These are phyloP conservation scores for Ectobius pallidus DNA, from an alignment of 2,888 invertebrate genomes.

Conservation along the genomic window DNA sequence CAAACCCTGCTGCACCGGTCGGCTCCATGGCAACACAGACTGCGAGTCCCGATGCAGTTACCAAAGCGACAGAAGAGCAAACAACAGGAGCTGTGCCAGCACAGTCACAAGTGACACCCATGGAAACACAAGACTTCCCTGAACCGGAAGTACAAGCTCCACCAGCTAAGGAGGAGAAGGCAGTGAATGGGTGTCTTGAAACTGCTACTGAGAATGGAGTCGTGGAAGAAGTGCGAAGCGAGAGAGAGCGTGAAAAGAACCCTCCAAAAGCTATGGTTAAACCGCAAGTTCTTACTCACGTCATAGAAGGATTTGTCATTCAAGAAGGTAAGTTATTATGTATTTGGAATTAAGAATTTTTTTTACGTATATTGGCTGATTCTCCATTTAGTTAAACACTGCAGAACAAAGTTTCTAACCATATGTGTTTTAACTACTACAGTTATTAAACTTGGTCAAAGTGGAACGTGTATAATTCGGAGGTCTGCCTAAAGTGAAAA, in stretches of 20 bases:
- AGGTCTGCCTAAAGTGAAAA: too few species aligned
- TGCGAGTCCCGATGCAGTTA: constrained; percentile 29
- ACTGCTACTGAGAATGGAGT: constrained; percentile 43
- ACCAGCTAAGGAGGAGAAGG: constrained; percentile 31
- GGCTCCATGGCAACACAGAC: constrained; percentile 33
- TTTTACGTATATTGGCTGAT: background rate
- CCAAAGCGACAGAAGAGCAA: constrained; percentile 1
- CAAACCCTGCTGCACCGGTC: background rate
- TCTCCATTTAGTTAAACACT: background rate
- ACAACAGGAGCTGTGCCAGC: background rate
- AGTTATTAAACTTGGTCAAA: too few species aligned
- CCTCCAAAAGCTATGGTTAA: constrained; percentile 92
- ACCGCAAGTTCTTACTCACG: constrained; percentile 93
- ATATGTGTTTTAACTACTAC: too few species aligned
- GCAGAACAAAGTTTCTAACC: too few species aligned
- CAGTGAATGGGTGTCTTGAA: constrained; percentile 31
- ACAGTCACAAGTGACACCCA: background rate
- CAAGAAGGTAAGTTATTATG: constrained; percentile 78
- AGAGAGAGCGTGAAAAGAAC: constrained; percentile 44
- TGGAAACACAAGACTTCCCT: constrained; percentile 8
- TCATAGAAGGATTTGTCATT: constrained; percentile 96
- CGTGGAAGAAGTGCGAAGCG: constrained; percentile 56
- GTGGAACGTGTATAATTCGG: too few species aligned
- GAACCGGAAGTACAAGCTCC: background rate
- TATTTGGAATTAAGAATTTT: too few species aligned